Conservation (phyloP, 1,140 invertebrate species). For the Eufriesea mexicana region DNA sequence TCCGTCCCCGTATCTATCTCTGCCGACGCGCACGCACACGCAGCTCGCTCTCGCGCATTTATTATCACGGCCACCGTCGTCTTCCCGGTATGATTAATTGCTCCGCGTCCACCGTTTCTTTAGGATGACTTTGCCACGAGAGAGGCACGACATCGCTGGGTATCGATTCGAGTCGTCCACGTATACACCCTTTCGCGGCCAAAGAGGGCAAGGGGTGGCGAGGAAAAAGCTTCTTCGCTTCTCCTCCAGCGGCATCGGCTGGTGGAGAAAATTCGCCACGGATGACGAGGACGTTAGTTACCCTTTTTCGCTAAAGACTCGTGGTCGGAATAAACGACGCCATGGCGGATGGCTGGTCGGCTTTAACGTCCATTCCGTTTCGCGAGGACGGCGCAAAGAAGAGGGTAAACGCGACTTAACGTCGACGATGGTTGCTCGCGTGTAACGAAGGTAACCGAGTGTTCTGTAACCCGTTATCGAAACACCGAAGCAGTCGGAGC, state of each 20-base stretch:
- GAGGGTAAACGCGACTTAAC: neutral
- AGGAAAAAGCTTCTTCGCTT: slow-evolving; percentile 14
- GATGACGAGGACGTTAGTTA: slow-evolving; percentile 48
- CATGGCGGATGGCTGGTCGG: neutral
- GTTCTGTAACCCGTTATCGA: slow-evolving; percentile 27
- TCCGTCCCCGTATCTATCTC: no score
- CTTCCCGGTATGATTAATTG: slow-evolving; percentile 63
- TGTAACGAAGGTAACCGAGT: slow-evolving; percentile 6
- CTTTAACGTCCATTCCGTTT: slow-evolving; percentile 17
- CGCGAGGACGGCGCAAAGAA: slow-evolving; percentile 7
- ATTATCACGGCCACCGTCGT: slow-evolving; percentile 44
- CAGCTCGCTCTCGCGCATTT: slow-evolving; percentile 42
- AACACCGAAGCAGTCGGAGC: neutral
- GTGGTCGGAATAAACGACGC: slow-evolving; percentile 27
- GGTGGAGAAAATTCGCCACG: slow-evolving; percentile 50
- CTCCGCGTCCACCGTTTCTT: slow-evolving; percentile 36
- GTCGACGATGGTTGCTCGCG: neutral
- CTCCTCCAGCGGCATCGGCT: neutral
- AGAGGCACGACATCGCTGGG: slow-evolving; percentile 48
- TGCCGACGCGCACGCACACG: slow-evolving; percentile 19
- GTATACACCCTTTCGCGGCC: neutral
- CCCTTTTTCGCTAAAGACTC: slow-evolving; percentile 45
- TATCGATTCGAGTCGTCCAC: slow-evolving; percentile 53
- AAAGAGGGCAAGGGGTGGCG: neutral
- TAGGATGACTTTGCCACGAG: slow-evolving; percentile 45